Percentiles rank a stretch among this genome's conserved stretches.
phyloP scores from a whole-genome alignment of 2,113 vertebrate genomes.

The Erythrocercus mccallii region DNA sequence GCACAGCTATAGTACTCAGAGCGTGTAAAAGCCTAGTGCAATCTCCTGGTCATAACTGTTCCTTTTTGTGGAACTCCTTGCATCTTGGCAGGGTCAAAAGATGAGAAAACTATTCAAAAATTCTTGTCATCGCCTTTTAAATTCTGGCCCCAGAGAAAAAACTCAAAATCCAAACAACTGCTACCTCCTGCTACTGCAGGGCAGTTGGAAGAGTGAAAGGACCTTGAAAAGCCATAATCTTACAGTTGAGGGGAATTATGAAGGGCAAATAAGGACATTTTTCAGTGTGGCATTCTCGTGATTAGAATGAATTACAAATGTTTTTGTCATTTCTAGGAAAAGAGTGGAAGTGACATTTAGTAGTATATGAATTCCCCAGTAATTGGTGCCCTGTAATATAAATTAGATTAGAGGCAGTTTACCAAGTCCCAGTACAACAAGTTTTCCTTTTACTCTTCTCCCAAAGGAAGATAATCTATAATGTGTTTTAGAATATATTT shows the following conservation, averaged over 20 bases:
- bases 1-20: neutral
- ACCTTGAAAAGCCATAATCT: neutral
- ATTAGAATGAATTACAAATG: constrained; percentile 18
- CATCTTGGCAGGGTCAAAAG: neutral
- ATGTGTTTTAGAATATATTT: neutral
- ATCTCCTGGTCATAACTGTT: neutral
- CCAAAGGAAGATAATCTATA: neutral
- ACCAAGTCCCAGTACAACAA: neutral
- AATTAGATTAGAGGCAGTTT: constrained; percentile 18
- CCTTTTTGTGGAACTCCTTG: neutral
- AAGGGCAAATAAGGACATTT: neutral
- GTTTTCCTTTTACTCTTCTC: neutral
- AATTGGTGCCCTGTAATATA: neutral
- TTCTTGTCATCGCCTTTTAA: neutral
- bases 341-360: constrained; percentile 12
- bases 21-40: neutral
- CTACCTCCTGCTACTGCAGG: neutral
- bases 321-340: constrained; percentile 3
- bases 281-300: accelerated
- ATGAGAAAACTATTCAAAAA: neutral
- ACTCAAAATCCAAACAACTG: neutral
- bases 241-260: neutral
- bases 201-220: neutral
- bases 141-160: neutral
- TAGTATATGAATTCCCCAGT: neutral